Evolutionary conservation across 2,888 invertebrate species (phyloP), one percentile per base, ranked within the genome.

Genomic region (Dryomyza anilis): DNA sequence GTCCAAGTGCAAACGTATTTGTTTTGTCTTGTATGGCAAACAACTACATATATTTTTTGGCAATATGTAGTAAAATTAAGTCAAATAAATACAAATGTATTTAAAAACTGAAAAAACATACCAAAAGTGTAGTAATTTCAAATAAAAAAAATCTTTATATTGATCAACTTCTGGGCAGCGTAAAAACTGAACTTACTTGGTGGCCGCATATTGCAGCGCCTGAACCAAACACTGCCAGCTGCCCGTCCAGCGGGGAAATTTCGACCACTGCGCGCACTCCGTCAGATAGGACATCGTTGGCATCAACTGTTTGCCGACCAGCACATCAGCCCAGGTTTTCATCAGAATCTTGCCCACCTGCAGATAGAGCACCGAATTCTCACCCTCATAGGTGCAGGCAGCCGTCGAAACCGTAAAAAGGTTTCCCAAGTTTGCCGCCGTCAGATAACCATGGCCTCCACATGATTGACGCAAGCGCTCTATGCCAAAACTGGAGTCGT

Each of bases 361-460:
- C 61, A 97, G 85, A 61, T 92, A 85, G 74, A 97, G 85, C 46
- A 97, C 96, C 0, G 96, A 96, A 81, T 97, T 97, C 85, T 98
- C 97, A 0, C 97, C 97, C 85, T 97, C 97, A 79, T 96, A 97
- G 1, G 96, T 97, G 81, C 91, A 91, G 63, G 92, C 90, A 21
- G 96, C 95, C 0, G 93, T 92, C 27, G 89, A 88, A 65, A 89
- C 84, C 0, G 89, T 90, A 81, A 95, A 96, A 1, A 91, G 89
- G 67, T 88, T 85, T 16, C 95, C 95, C 71, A 97, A 85, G 81
- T 91, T 94, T 70, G 95, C 91, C 25, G 90, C 86, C 25, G 89
- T 86, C 89, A 94, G 91, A 85, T 95, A 97, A 0, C 98, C 98
- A 82, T 98, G 97, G 0, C 98, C 97, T 55, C 97, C 97, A 83